phyloP scores from a whole-genome alignment of 2,113 vertebrate species.

The Centropus unirufus region DNA sequence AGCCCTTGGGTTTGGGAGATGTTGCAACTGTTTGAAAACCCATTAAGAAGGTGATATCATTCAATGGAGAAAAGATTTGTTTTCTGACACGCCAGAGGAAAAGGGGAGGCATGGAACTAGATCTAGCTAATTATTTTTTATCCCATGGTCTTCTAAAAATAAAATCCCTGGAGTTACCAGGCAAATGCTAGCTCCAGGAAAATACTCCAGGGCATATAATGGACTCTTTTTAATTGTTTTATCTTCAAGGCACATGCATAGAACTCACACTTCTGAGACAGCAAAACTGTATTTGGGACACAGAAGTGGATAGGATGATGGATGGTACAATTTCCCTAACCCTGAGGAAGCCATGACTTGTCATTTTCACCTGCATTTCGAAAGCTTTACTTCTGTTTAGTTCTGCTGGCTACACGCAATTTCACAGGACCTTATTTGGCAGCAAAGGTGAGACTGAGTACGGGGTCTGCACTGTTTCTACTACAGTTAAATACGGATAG shows the following conservation, averaged over 20 bases:
- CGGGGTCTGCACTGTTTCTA: neutral
- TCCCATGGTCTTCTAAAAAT: slow-evolving; percentile 26
- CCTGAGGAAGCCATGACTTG: neutral
- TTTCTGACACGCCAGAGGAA: neutral
- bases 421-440: neutral
- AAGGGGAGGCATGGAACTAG: neutral
- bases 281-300: slow-evolving; percentile 31
- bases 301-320: neutral
- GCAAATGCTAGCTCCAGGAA: slow-evolving; percentile 20
- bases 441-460: neutral
- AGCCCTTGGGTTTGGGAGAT: neutral
- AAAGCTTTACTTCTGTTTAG: neutral
- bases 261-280: neutral
- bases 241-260: slow-evolving; percentile 16
- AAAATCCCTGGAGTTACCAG: slow-evolving; percentile 15
- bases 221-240: neutral
- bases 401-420: neutral
- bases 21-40: neutral
- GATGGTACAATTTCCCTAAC: neutral
- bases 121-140: slow-evolving; percentile 47
- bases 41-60: neutral
- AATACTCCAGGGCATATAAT: slow-evolving; percentile 10
- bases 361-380: neutral
- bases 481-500: neutral
- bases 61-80: neutral